phyloP scores from a whole-genome alignment of 2,797 vertebrate genomes.

The Glyptemys insculpta region DNA sequence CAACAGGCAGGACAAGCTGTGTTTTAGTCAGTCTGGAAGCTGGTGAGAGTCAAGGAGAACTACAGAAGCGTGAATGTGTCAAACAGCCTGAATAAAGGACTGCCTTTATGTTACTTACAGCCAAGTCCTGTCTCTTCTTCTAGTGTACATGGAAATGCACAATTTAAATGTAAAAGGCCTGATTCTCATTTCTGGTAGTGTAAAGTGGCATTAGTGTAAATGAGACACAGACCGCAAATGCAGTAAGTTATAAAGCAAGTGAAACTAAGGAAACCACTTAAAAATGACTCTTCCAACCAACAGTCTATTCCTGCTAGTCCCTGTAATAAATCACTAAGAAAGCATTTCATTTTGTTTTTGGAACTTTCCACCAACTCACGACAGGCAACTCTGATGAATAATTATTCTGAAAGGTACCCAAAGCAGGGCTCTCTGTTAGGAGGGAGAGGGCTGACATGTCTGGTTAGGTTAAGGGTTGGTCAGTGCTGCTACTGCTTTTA shows the following conservation, averaged over 20 bases:
- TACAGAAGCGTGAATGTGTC: neutral
- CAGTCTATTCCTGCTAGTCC: neutral
- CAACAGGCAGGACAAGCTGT: neutral
- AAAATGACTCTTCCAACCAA: neutral
- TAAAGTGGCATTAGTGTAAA: neutral
- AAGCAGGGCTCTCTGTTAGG: neutral
- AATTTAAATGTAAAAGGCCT: neutral
- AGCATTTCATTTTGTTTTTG: neutral
- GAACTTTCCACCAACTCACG: neutral
- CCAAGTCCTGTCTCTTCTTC: neutral
- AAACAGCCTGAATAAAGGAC: conserved; percentile 15
- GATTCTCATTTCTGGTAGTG: neutral
- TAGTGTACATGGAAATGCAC: neutral
- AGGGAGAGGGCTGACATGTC: neutral
- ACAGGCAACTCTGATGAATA: neutral
- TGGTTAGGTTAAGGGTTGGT: conserved; percentile 25
- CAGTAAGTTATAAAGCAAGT: neutral
- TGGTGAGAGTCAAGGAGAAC: neutral
- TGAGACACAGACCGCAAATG: neutral
- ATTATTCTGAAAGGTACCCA: neutral
- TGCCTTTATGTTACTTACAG: neutral
- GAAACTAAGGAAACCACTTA: neutral
- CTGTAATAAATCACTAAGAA: neutral
- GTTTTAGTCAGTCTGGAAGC: neutral
- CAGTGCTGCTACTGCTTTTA: conserved; percentile 18